A percentile compares a stretch with the other conserved stretches of the same genome.
These are phyloP conservation scores for Picathartes gymnocephalus DNA, from an alignment of 2,113 vertebrate genomes.

Conservation along the genomic window DNA sequence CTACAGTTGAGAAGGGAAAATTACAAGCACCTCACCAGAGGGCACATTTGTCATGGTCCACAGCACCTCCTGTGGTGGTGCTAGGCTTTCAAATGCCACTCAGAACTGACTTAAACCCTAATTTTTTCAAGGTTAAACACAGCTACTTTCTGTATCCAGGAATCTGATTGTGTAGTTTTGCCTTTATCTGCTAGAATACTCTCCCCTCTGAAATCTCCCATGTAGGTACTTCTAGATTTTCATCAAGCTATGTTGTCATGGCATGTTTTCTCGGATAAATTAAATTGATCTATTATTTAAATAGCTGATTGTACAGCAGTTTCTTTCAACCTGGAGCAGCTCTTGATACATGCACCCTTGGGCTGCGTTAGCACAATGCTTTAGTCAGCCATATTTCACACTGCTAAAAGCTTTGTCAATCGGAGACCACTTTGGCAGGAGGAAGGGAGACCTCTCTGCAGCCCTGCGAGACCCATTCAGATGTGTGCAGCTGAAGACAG, in stretches of 20 bases:
- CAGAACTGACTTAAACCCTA: not conserved
- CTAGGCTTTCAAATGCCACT: not conserved
- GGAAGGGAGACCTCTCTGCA: not conserved
- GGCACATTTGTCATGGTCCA: rapidly evolving
- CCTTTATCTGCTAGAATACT: not conserved
- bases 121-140: not conserved
- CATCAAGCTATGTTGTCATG: not conserved
- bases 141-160: not conserved
- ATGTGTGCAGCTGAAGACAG: not conserved
- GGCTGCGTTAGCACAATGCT: not conserved
- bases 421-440: not conserved
- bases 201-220: not conserved
- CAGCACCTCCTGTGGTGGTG: not conserved
- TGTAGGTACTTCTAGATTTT: not conserved
- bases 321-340: not conserved
- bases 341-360: not conserved
- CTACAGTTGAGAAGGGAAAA: not conserved
- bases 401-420: not conserved
- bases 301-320: not conserved
- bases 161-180: not conserved
- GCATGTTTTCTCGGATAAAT: not conserved
- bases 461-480: not conserved
- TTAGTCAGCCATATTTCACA: not conserved
- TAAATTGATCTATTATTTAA: not conserved
- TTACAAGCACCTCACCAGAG: not conserved